Percentiles rank a stretch among this genome's conserved stretches.
These are phyloP conservation scores for Mythimna loreyi DNA, from an alignment of 2,888 invertebrate species.

Conservation along the genomic window DNA sequence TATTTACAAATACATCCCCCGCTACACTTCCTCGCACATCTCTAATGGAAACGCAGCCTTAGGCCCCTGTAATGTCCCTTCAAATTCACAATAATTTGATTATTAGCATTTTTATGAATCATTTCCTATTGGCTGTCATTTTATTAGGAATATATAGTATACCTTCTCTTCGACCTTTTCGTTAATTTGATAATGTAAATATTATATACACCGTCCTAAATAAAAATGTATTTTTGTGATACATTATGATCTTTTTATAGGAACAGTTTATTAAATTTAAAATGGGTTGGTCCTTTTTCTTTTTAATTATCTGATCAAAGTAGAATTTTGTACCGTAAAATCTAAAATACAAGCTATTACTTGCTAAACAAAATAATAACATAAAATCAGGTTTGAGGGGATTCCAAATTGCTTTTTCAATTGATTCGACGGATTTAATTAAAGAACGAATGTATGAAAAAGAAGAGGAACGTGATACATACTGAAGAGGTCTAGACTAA, in stretches of 20 bases:
- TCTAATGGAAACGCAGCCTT: too few species aligned
- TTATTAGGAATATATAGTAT: constrained; percentile 19
- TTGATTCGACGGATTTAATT: constrained; percentile 59
- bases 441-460: constrained; percentile 48
- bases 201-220: constrained; percentile 27
- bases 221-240: constrained; percentile 25
- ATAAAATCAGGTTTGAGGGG: constrained; percentile 34
- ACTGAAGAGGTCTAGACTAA: constrained; percentile 49
- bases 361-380: constrained; percentile 23
- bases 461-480: constrained; percentile 51
- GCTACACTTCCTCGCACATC: too few species aligned
- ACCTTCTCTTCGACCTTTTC: constrained; percentile 20
- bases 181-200: constrained; percentile 23
- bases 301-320: constrained; percentile 13
- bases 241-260: constrained; percentile 16
- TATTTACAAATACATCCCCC: too few species aligned
- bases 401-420: constrained; percentile 49
- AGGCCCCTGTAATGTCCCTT: constrained; percentile 62
- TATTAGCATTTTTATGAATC: constrained; percentile 54
- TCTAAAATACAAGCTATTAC: constrained; percentile 8
- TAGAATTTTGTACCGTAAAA: constrained; percentile 18
- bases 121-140: constrained; percentile 53
- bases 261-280: constrained; percentile 14
- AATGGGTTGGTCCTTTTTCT: background rate
- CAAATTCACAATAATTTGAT: constrained; percentile 64